Evolutionary conservation across 2,113 vertebrate genomes (phyloP).

Genomic region (Scortum barcoo): DNA sequence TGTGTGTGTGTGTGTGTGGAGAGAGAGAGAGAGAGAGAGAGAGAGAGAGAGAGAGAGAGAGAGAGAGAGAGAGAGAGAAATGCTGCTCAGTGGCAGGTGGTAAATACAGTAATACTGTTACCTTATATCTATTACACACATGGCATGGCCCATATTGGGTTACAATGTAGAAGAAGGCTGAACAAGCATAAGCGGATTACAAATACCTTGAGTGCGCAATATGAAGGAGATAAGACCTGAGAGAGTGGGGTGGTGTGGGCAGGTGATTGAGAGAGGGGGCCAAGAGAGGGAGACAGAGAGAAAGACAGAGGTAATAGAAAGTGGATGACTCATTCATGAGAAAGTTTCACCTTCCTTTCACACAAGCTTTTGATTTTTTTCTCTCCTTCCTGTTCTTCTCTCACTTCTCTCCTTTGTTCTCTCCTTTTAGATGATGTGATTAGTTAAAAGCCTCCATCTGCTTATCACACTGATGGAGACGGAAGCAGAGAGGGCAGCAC

Average conservation of each 20-base stretch:
- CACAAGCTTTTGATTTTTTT: conserved; percentile 1
- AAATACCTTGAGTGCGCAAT: conserved; percentile 75
- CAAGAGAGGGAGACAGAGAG: conserved; percentile 53
- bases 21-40: too few species aligned
- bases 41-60: neutral
- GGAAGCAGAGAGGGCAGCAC: conserved; percentile 32
- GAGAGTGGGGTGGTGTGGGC: conserved; percentile 23
- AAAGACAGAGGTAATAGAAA: conserved; percentile 38
- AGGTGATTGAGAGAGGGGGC: conserved; percentile 5
- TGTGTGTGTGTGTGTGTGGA: conserved; percentile 21
- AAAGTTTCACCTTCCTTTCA: conserved; percentile 56
- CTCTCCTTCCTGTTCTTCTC: conserved; percentile 24
- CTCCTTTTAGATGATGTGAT: conserved; percentile 68
- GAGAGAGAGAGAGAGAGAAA: neutral
- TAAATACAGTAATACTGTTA: conserved; percentile 56
- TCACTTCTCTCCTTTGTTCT: conserved; percentile 40
- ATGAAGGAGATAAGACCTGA: conserved; percentile 68
- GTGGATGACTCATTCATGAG: conserved; percentile 63
- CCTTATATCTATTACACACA: conserved; percentile 55
- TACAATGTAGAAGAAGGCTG: conserved; percentile 71
- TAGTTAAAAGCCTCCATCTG: conserved; percentile 70
- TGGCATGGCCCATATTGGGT: conserved; percentile 57
- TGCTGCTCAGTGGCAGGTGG: conserved; percentile 44
- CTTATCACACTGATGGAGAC: conserved; percentile 48
- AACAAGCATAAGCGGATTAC: conserved; percentile 79